Base-by-base conservation (phyloP, 2,888 invertebrate genomes). In the Amiota communis region DNA sequence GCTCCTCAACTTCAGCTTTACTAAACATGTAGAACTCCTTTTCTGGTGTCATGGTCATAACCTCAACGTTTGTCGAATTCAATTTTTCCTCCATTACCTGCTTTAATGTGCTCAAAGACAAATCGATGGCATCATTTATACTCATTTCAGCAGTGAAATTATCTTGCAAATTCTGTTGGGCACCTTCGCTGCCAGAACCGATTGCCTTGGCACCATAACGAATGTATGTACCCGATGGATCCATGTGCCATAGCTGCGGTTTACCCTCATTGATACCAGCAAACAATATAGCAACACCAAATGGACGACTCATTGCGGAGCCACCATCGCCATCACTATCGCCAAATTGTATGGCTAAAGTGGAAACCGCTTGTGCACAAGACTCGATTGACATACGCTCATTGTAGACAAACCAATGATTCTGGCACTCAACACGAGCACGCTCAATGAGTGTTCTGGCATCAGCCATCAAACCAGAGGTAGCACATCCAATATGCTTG, bases 21-120 rank as follows among this genome's bases (percentile, higher is more conserved):
- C 94, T 91, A 87, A 95, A 96, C 96, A 98, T 97, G 83, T 97
- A 95, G 91, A 97, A 98, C 83, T 95, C 91, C 23, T 92, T 93
- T 36, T 91, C 92, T 0, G 95, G 95, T 0, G 97, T 98, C 92
- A 98, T 96, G 51, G 96, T 96, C 89, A 97, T 97, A 79, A 98
- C 96, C 91, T 99, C 99, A 71, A 99, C 98, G 90, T 99, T 99
- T 72, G 95, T 97, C 75, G 97, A 96, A 76, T 96, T 98, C 2
- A 99, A 91, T 90, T 99, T 99, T 89, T 99, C 99, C 89, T 99
- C 99, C 99, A 99, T 99, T 0, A 99, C 99, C 91, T 99, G 99
- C 89, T 99, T 99, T 23, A 99, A 91, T 83, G 63, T 83, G 46
- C 80, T 80, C 72, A 99, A 91, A 0, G 98, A 95, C 13, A 96